Evolutionary conservation across 53 echinoderm and acorn worm species (phyloP).

Genomic region (Zoroaster sp.): DNA sequence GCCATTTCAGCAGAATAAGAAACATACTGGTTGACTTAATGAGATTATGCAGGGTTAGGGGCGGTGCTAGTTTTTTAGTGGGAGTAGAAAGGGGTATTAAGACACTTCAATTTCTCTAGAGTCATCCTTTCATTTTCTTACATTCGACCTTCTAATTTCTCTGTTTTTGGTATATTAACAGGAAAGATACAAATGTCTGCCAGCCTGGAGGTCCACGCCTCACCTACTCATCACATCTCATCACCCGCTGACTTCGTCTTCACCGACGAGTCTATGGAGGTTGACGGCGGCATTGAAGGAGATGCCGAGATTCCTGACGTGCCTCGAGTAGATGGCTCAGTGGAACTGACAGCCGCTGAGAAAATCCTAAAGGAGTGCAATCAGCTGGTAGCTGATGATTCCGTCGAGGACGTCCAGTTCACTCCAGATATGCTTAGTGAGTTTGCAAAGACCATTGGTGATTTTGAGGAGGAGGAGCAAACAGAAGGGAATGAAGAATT

Average conservation of each 20-base stretch:
- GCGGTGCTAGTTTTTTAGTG: not conserved
- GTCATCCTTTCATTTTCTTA: not conserved
- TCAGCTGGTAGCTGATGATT: constrained; percentile 39
- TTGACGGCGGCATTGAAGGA: not conserved
- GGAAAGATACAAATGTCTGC: constrained; percentile 25
- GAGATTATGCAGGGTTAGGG: not conserved
- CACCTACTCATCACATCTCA: constrained; percentile 5
- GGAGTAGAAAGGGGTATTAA: not conserved
- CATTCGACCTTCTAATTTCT: not conserved
- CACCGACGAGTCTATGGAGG: not conserved
- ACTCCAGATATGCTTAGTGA: constrained; percentile 51
- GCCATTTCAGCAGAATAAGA: not conserved
- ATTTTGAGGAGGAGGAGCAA: constrained; percentile 33
- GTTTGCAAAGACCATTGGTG: constrained; percentile 36
- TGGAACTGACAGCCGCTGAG: constrained; percentile 11
- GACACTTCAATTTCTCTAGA: not conserved
- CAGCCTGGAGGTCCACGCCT: constrained; percentile 36
- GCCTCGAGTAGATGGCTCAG: not conserved
- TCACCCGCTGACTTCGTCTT: constrained; percentile 12
- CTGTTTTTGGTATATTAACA: not conserved
- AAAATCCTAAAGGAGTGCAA: constrained; percentile 37
- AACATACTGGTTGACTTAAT: not conserved
- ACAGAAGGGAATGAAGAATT: not conserved
- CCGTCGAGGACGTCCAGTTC: constrained; percentile 38
- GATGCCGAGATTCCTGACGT: not conserved